phyloP scores from a whole-genome alignment of 1,140 invertebrate genomes.

The Musca vetustissima region DNA sequence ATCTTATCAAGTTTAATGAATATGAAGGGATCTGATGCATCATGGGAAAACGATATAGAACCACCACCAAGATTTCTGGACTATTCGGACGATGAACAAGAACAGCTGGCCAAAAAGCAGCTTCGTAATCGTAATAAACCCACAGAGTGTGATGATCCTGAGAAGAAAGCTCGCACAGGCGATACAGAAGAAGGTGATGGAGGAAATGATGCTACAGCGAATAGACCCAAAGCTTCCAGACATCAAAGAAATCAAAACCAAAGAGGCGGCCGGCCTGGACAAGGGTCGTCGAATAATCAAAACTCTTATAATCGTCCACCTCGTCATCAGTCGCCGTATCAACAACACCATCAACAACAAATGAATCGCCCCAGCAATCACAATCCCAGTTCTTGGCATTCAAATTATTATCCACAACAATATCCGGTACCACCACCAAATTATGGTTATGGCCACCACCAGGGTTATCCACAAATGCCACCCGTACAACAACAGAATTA shows the following conservation, averaged over 20 bases:
- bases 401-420: conserved; percentile 44
- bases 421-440: conserved; percentile 28
- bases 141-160: conserved; percentile 18
- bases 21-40: conserved; percentile 79
- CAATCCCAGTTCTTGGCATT: conserved; percentile 51
- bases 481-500: background rate
- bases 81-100: conserved; percentile 89
- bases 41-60: conserved; percentile 82
- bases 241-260: background rate
- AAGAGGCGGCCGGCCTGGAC: background rate
- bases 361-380: conserved; percentile 28
- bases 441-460: conserved; percentile 1
- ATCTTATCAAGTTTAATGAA: conserved; percentile 72
- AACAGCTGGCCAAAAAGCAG: conserved; percentile 60
- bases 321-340: background rate
- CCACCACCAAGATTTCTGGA: conserved; percentile 71
- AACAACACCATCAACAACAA: background rate
- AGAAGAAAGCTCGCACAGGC: background rate
- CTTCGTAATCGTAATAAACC: conserved; percentile 47
- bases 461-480: conserved; percentile 10
- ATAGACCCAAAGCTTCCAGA: background rate
- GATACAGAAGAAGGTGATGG: conserved; percentile 4
- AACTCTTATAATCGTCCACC: background rate
- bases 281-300: background rate
- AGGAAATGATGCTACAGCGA: background rate